Evolutionary conservation across 2,113 vertebrate species (phyloP), one percentile per base, ranked within the genome.

Genomic region (Upupa epops): DNA sequence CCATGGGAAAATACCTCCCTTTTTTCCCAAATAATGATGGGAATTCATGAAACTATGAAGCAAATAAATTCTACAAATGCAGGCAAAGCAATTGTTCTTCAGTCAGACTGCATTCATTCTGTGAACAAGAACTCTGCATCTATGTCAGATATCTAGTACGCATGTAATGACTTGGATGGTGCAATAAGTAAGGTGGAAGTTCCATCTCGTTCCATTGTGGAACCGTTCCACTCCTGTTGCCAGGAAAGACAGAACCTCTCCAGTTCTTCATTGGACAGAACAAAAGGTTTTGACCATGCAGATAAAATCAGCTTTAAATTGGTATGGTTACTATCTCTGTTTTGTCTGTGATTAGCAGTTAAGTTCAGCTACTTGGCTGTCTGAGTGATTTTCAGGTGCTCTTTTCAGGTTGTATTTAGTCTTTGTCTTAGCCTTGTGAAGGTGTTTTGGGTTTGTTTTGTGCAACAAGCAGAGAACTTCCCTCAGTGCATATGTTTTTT

Each of bases 381-480:
- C 40, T 85, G 48, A 87, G 25, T 74, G 60, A 64, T 55, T 88
- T 72, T 54, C 78, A 64, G 52, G 72, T 80, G 31, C 22, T 90
- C 51, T 88, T 86, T 93, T 85, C 81, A 80, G 25, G 70, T 90
- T 79, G 48, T 73, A 24, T 88, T 75, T 76, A 42, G 45, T 64
- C 52, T 89, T 89, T 76, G 20, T 37, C 34, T 89, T 55, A 91
- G 56, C 9, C n/a, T 66, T 87, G 71, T 72, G 75, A 79, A 93
- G 59, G 71, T 73, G 87, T 95, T 83, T 93, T 58, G 31, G 88
- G 70, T 48, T 48, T 63, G 29, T 48, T 83, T 77, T 70, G 64
- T 85, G 74, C 78, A 93, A 92, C 71, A 76, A 95, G 71, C 91
- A 76, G 58, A 82, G 61, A 90, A 92, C 70, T 96, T 94, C 77